Base-by-base conservation (phyloP, 2,113 vertebrate species). In the Gadus macrocephalus region DNA sequence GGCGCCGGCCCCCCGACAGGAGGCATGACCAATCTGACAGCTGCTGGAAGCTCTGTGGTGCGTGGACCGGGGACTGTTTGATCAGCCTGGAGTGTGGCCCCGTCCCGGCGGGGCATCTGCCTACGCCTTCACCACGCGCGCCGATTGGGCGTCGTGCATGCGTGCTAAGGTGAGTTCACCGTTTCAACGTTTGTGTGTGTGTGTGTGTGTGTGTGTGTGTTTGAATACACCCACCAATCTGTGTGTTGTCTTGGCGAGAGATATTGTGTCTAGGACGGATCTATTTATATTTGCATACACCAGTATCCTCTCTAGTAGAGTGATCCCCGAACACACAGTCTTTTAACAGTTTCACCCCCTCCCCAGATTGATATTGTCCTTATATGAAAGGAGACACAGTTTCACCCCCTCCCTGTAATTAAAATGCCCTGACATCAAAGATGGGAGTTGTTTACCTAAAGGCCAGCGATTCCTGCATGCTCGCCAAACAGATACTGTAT, bases 81-180 rank as follows among this genome's bases (percentile, higher is more conserved):
- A 83, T 83, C 78, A 83, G 83, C 22, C 68, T 68, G 0, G 83
- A 85, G 63, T 82, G 83, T 8, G 80, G 80, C 5, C 70, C 80
- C 3, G 71, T 67, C 3, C 76, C 82, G 6, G 67, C 72, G 65
- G 83, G 81, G 22, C 25, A 25, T 74, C 81, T 38, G 69, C 42
- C 42, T 14, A 35, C 6, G 81, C 78, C 3, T 7, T 80, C 12
- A 67, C 86, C 62, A 81, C 72, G 81, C 83, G 78, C 12, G 69
- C 25, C 25, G 80, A 71, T 82, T 73, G 70, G 74, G 75, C 6
- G 56, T 75, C 79, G 70, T 6, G n/a, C 55, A 17, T n/a, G n/a
- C 65, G 70, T 81, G 64, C 73, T 62, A 16, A 76, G 68, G 7
- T 80, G 72, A 82, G 65, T 83, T 56, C 53, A 15, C 5, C 17